A percentile compares a stretch with the other conserved stretches of the same genome.
phyloP scores from a whole-genome alignment of 2,113 vertebrate genomes.

The Propithecus coquereli region DNA sequence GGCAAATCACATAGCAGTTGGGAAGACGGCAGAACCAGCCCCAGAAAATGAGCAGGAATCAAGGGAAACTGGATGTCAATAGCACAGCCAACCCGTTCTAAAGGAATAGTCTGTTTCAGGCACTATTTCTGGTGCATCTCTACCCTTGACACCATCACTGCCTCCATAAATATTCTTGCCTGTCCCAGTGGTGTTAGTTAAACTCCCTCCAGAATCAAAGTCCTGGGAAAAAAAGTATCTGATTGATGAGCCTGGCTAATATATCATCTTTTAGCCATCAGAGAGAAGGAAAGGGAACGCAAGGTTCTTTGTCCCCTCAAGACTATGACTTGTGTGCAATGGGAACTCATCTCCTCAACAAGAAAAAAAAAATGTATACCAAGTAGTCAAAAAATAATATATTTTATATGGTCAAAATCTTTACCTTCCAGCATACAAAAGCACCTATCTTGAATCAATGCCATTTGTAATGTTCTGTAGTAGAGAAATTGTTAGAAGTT shows the following conservation, averaged over 20 bases:
- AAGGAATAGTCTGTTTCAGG: not conserved
- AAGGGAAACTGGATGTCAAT: not conserved
- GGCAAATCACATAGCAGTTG: not conserved
- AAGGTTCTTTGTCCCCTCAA: not conserved
- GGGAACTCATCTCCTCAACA: not conserved
- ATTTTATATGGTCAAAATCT: not conserved
- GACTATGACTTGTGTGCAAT: not conserved
- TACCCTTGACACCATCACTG: not conserved
- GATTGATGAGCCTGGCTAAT: not conserved
- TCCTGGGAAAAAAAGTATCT: not conserved
- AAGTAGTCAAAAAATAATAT: not conserved
- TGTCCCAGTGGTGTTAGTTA: not conserved
- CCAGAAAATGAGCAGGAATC: not conserved
- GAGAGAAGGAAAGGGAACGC: not conserved
- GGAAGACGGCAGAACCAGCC: not conserved
- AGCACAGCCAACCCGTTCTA: not conserved
- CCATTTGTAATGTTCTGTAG: not conserved
- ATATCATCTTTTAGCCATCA: not conserved
- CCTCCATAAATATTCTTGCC: not conserved
- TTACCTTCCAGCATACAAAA: not conserved
- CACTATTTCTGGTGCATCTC: fast-evolving
- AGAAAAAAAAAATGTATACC: not conserved
- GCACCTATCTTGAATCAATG: not conserved
- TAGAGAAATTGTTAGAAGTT: not conserved
- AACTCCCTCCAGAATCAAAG: not conserved